Evolutionary conservation across 2,113 vertebrate genomes (phyloP).

Genomic region (Cisticola juncidis): DNA sequence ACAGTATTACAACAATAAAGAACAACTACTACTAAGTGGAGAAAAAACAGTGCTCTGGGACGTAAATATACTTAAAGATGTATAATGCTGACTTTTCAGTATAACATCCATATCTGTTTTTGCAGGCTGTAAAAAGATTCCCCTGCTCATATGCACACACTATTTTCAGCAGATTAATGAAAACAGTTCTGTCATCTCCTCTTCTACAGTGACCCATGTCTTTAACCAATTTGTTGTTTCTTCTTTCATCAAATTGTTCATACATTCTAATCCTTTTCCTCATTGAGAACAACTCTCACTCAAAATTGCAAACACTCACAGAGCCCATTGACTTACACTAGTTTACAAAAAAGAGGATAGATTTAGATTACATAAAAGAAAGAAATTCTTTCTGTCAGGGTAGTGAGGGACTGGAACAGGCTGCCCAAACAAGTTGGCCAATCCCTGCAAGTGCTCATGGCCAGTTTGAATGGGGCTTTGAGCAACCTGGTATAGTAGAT

Average conservation of each 20-base stretch:
- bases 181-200: neutral
- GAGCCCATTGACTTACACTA: neutral
- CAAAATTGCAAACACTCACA: neutral
- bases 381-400: neutral
- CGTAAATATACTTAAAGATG: neutral
- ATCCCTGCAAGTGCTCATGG: neutral
- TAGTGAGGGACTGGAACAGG: neutral
- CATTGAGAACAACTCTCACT: neutral
- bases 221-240: neutral
- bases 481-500: neutral
- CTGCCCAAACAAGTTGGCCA: neutral
- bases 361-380: neutral
- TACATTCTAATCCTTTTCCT: neutral
- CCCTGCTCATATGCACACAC: accelerated
- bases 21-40: neutral
- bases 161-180: neutral
- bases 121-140: neutral
- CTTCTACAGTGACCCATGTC: neutral
- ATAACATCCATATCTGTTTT: neutral
- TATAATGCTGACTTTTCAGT: neutral
- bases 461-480: neutral
- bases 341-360: neutral
- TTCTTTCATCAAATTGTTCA: neutral
- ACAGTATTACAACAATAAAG: neutral
- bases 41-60: neutral